These are phyloP conservation scores for Caenorhabditis japonica DNA, from an alignment of 2,888 invertebrate genomes.

Conservation along the genomic window DNA sequence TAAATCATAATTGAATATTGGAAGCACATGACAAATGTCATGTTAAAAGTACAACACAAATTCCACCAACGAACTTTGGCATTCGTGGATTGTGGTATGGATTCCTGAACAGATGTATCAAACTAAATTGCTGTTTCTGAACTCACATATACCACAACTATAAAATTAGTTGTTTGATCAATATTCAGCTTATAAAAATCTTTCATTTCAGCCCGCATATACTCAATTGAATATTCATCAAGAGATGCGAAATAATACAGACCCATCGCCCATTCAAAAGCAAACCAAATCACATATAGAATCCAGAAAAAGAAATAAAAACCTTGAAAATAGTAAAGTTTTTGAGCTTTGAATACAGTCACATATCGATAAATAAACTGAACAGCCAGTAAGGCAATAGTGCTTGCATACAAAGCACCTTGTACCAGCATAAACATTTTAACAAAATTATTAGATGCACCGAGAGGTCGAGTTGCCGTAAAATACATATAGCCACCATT, in stretches of 20 bases:
- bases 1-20: conserved; percentile 25
- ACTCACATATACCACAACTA: not conserved
- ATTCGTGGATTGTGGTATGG: conserved; percentile 1
- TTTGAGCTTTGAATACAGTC: conserved; percentile 13
- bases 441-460: conserved; percentile 6
- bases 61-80: conserved; percentile 12
- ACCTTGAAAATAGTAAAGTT: conserved; percentile 6
- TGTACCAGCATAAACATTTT: not conserved
- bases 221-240: not conserved
- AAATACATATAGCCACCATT: conserved; percentile 2
- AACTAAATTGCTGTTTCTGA: not conserved
- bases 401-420: conserved; percentile 10
- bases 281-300: conserved; percentile 7
- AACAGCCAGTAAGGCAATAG: conserved; percentile 13
- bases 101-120: not conserved
- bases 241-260: not conserved
- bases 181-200: conserved; percentile 4
- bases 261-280: conserved; percentile 18
- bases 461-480: not conserved
- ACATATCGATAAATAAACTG: conserved; percentile 14
- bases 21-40: conserved; percentile 8
- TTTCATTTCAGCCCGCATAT: conserved; percentile 1
- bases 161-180: too few species aligned
- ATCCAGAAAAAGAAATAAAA: conserved; percentile 1
- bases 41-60: not conserved